Base-by-base conservation (phyloP, 2,113 vertebrate genomes). In the Tragulus kanchil region DNA sequence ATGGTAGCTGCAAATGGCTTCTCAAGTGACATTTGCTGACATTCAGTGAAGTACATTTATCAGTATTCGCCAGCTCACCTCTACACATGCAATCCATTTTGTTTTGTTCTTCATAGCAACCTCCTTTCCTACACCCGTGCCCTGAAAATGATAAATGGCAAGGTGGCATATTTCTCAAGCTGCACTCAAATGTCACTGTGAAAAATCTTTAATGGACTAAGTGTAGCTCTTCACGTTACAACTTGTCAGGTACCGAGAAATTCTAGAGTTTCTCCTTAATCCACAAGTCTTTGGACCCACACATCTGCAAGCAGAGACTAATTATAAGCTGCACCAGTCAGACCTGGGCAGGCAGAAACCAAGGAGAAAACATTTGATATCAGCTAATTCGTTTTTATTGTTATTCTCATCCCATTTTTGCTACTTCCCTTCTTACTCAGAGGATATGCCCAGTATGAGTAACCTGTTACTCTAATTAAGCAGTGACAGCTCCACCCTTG, bases 1-100 rank as follows among this genome's bases (percentile, higher is more conserved):
- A 99, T 99, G 99, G 99, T 98, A 98, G 99, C 99, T 99, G 99
- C 98, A 99, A 99, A 99, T 99, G 99, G 99, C 99, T 99, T 99
- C 99, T 99, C 98, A 98, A 98, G 99, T 99, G 99, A 99, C 99
- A 99, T 99, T 99, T 99, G 99, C 99, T 99, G 99, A 99, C 99
- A 99, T 99, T 99, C 99, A 99, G 99, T 99, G 98, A 99, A 99
- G 99, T 99, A 99, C 99, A 99, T 99, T 99, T 99, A 99, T 99
- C 99, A 99, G 99, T 98, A 98, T 99, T 99, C 98, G 98, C 99
- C 99, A 98, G 99, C 98, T 99, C 99, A 99, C 99, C 99, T 99
- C 99, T 98, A 97, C 99, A 98, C 96, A 98, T 99, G 99, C 99
- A 99, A 99, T 99, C 99, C 99, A 99, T 99, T 99, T 99, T 99